phyloP scores from a whole-genome alignment of 1,140 invertebrate genomes.

The Eulimnadia texana region DNA sequence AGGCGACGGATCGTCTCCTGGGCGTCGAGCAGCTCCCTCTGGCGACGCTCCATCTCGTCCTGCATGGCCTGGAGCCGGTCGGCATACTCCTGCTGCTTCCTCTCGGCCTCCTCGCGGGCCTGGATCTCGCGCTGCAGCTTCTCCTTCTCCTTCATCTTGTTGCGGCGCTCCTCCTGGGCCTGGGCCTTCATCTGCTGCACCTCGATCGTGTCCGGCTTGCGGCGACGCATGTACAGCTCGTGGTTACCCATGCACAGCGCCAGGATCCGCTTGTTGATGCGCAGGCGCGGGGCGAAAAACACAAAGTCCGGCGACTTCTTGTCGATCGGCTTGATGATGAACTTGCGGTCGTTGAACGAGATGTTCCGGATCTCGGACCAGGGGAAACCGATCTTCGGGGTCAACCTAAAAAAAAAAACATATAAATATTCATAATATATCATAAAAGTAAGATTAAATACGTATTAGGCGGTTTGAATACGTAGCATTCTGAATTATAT shows the following conservation, averaged over 20 bases:
- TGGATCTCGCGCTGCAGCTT: slow-evolving; percentile 83
- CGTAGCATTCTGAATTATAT: too few species aligned
- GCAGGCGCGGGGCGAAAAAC: slow-evolving; percentile 90
- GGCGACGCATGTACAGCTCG: slow-evolving; percentile 89
- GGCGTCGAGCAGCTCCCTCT: slow-evolving; percentile 67
- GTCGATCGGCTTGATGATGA: slow-evolving; percentile 99
- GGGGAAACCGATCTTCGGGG: slow-evolving; percentile 96
- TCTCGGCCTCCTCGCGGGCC: slow-evolving; percentile 81
- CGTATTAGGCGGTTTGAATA: too few species aligned
- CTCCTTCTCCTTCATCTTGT: slow-evolving; percentile 80
- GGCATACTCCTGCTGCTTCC: slow-evolving; percentile 92
- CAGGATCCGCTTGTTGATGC: slow-evolving; percentile 96
- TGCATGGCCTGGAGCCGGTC: slow-evolving; percentile 69
- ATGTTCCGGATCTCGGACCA: slow-evolving; percentile 99
- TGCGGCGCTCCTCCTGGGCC: slow-evolving; percentile 78
- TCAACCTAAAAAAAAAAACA: slow-evolving; percentile 45
- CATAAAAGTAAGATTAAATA: too few species aligned
- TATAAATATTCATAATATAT: too few species aligned
- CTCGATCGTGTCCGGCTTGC: slow-evolving; percentile 96
- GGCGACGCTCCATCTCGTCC: slow-evolving; percentile 76
- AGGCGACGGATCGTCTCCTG: slow-evolving; percentile 87
- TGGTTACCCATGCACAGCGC: slow-evolving; percentile 97
- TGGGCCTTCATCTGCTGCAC: slow-evolving; percentile 98
- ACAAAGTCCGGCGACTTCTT: slow-evolving; percentile 99
- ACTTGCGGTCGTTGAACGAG: slow-evolving; percentile 98